Evolutionary conservation across 2,113 vertebrate genomes (phyloP).

Genomic region (Phalacrocorax aristotelis): DNA sequence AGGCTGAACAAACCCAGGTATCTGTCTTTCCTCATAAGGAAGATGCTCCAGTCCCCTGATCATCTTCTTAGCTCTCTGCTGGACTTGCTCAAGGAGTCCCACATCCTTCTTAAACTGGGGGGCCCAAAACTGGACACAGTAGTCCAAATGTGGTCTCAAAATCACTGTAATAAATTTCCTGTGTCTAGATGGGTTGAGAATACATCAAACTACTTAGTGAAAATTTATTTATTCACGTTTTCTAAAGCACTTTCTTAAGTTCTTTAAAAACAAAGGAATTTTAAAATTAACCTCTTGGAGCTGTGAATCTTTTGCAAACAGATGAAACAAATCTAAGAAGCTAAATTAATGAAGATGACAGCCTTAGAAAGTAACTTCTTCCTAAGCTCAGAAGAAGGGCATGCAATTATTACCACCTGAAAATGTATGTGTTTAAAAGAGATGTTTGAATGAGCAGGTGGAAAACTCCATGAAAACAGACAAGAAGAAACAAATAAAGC

Average conservation of each 20-base stretch:
- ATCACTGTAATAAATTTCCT: neutral
- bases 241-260: neutral
- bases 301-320: neutral
- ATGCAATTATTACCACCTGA: neutral
- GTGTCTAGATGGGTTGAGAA: neutral
- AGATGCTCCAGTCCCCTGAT: too few species aligned
- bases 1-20: too few species aligned
- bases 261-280: neutral
- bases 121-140: too few species aligned
- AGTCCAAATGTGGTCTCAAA: neutral
- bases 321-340: neutral
- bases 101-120: too few species aligned
- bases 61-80: too few species aligned
- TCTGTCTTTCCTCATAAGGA: too few species aligned
- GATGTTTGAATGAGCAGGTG: neutral
- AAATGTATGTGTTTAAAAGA: neutral
- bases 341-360: neutral
- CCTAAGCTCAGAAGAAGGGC: neutral
- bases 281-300: neutral
- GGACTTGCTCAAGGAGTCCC: too few species aligned
- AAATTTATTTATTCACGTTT: neutral
- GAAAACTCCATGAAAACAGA: neutral
- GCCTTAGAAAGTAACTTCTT: neutral
- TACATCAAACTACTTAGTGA: neutral
- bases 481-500: neutral